Conservation (phyloP, 2,888 invertebrate genomes). For the Agonopterix arenella region DNA sequence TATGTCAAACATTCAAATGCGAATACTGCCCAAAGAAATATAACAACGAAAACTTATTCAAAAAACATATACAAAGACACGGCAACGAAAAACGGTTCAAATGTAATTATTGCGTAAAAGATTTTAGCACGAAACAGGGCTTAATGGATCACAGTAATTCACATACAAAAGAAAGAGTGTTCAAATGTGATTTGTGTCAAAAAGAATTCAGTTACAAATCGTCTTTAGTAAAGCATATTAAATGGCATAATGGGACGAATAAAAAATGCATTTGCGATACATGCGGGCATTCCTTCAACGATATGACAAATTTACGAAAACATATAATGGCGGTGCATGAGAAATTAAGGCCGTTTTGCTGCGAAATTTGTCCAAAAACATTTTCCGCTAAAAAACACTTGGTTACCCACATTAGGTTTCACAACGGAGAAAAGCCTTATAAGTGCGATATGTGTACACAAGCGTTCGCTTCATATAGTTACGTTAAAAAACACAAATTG, state of each 20-base stretch:
- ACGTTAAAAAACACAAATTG: conserved; percentile 12
- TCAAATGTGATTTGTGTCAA: conserved; percentile 19
- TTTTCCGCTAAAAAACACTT: conserved; percentile 22
- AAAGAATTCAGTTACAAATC: conserved; percentile 14
- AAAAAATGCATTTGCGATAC: conserved; percentile 19
- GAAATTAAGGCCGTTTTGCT: conserved; percentile 16
- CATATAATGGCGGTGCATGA: conserved; percentile 21
- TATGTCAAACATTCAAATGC: conserved; percentile 2
- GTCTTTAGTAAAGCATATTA: conserved; percentile 14
- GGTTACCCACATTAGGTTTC: conserved; percentile 14
- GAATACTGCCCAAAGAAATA: background rate
- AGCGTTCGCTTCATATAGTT: conserved; percentile 4
- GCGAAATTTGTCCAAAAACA: conserved; percentile 17
- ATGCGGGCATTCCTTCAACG: conserved; percentile 21
- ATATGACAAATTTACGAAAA: conserved; percentile 15
- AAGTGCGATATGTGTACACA: conserved; percentile 14
- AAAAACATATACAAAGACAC: conserved; percentile 5
- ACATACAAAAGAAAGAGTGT: conserved; percentile 10
- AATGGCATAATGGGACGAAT: conserved; percentile 14
- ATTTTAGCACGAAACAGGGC: background rate
- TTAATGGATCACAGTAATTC: conserved; percentile 1
- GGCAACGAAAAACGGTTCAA: background rate
- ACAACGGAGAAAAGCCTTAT: conserved; percentile 19
- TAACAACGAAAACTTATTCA: background rate
- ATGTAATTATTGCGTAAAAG: conserved; percentile 11